These are phyloP conservation scores for Coregonus clupeaformis DNA, from an alignment of 2,113 vertebrate genomes.

Conservation along the genomic window DNA sequence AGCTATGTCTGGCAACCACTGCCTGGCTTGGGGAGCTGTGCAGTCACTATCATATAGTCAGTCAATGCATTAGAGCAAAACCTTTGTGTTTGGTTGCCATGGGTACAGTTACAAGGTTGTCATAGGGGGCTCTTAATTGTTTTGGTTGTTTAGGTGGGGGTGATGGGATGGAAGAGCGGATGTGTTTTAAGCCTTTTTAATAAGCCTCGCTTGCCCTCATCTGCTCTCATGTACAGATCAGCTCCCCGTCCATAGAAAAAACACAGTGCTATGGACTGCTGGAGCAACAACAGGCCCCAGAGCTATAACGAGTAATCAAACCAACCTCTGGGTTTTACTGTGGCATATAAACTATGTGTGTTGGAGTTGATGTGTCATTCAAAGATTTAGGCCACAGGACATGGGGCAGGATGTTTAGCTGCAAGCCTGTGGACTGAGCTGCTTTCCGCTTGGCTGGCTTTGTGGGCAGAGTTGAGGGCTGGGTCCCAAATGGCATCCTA, in stretches of 20 bases:
- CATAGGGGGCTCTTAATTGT: conserved; percentile 31
- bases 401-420: conserved; percentile 46
- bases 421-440: conserved; percentile 43
- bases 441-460: conserved; percentile 39
- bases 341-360: conserved; percentile 38
- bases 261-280: conserved; percentile 25
- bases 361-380: conserved; percentile 43
- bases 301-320: conserved; percentile 34
- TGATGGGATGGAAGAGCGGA: conserved; percentile 35
- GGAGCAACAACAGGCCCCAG: conserved; percentile 30
- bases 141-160: conserved; percentile 51
- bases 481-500: no score
- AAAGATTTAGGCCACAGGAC: conserved; percentile 36
- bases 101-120: conserved; percentile 49
- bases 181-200: conserved; percentile 29
- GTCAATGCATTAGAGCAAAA: conserved; percentile 26
- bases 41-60: conserved; percentile 45
- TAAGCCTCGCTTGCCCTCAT: conserved; percentile 14
- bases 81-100: conserved; percentile 59
- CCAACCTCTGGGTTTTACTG: conserved; percentile 7
- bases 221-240: conserved; percentile 38
- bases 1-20: conserved; percentile 40
- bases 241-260: conserved; percentile 28
- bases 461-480: conserved; percentile 40
- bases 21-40: conserved; percentile 42